Percentiles rank a stretch among this genome's conserved stretches.
phyloP scores from a whole-genome alignment of 2,113 vertebrate species.

The Stomatorhinus ivindoensis region DNA sequence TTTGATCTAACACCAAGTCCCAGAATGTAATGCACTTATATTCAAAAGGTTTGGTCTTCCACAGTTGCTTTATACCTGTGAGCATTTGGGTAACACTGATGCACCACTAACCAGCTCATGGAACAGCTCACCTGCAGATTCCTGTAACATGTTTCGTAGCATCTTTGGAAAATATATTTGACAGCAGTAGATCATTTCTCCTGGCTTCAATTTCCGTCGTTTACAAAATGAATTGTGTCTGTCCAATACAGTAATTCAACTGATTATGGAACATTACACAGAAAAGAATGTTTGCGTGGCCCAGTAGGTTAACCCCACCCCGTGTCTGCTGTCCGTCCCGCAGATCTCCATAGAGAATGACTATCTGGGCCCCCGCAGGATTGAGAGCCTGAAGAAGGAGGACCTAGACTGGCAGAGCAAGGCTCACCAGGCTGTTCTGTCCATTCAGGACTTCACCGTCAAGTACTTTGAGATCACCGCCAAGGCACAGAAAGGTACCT shows the following conservation, averaged over 20 bases:
- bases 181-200: background rate
- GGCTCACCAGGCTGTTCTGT: slow-evolving; percentile 84
- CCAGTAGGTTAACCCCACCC: background rate
- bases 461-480: slow-evolving; percentile 97
- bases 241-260: background rate
- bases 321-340: background rate
- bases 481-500: slow-evolving; percentile 86
- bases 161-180: background rate
- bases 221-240: background rate
- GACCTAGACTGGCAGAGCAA: slow-evolving; percentile 93
- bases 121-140: background rate
- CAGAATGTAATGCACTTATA: background rate
- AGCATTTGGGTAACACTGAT: background rate
- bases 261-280: background rate
- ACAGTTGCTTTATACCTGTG: background rate
- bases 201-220: background rate
- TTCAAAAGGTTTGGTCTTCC: background rate
- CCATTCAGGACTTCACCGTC: slow-evolving; percentile 94
- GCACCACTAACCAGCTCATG: background rate
- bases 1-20: background rate
- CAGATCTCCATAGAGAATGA: slow-evolving; percentile 95
- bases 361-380: slow-evolving; percentile 85
- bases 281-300: background rate
- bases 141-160: background rate
- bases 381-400: slow-evolving; percentile 83